A percentile compares a stretch with the other conserved stretches of the same genome.
Evolutionary conservation across 2,113 vertebrate genomes (phyloP).

Genomic region (Oryctolagus cuniculus): mOryCun1.1 NC_091451.1:35176001-35176500

Average conservation of each 20-base stretch:
- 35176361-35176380: conserved; percentile 79
- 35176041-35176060: neutral
- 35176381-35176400: conserved; percentile 38
- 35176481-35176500: conserved; percentile 22
- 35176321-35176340: conserved; percentile 66
- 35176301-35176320: conserved; percentile 69
- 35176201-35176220: conserved; percentile 39
- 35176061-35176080: neutral
- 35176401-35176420: conserved; percentile 46
- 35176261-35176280: conserved; percentile 18
- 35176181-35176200: neutral
- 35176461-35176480: conserved; percentile 49
- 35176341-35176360: conserved; percentile 53
- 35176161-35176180: conserved; percentile 14
- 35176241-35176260: conserved; percentile 42
- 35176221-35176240: conserved; percentile 38
- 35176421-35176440: neutral
- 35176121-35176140: conserved; percentile 52
- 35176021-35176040: neutral
- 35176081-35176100: neutral
- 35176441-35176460: conserved; percentile 10
- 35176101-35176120: neutral
- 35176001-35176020: conserved; percentile 9
- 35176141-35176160: conserved; percentile 55
- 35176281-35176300: conserved; percentile 54